These are phyloP conservation scores for Lineus longissimus DNA, from an alignment of 1,140 invertebrate species.

Conservation along the genomic window DNA sequence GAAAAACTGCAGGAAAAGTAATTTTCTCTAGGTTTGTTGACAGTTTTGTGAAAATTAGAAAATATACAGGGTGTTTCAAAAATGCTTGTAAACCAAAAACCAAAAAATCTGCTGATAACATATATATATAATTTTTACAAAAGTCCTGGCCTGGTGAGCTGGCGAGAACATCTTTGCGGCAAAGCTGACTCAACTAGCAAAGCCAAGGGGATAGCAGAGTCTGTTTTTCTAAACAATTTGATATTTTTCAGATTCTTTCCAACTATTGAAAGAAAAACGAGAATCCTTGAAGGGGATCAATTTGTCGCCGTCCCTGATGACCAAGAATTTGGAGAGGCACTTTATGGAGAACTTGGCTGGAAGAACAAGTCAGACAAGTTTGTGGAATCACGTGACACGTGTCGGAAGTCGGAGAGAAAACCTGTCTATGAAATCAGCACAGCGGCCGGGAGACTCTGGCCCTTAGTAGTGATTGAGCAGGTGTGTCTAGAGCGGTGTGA, in stretches of 20 bases:
- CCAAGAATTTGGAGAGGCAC: neutral
- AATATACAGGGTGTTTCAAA: too few species aligned
- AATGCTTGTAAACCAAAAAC: too few species aligned
- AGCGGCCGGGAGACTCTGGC: neutral
- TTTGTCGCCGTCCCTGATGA: neutral
- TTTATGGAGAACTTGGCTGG: neutral
- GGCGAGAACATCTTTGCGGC: too few species aligned
- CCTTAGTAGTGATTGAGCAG: neutral
- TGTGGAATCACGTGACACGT: constrained; percentile 1
- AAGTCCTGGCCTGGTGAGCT: too few species aligned
- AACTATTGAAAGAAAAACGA: neutral
- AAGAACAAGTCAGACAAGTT: neutral
- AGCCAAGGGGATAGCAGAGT: too few species aligned
- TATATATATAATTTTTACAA: too few species aligned
- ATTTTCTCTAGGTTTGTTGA: too few species aligned
- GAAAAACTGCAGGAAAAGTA: too few species aligned
- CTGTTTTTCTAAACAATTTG: too few species aligned
- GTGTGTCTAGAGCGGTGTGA: neutral
- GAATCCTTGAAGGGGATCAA: neutral
- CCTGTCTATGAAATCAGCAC: neutral
- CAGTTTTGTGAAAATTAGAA: too few species aligned
- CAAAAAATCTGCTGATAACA: too few species aligned
- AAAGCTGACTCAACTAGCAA: too few species aligned
- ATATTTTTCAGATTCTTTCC: neutral
- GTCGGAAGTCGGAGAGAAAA: neutral